Evolutionary conservation across 2,888 invertebrate genomes (phyloP).

Genomic region (Acrobasis suavella): DNA sequence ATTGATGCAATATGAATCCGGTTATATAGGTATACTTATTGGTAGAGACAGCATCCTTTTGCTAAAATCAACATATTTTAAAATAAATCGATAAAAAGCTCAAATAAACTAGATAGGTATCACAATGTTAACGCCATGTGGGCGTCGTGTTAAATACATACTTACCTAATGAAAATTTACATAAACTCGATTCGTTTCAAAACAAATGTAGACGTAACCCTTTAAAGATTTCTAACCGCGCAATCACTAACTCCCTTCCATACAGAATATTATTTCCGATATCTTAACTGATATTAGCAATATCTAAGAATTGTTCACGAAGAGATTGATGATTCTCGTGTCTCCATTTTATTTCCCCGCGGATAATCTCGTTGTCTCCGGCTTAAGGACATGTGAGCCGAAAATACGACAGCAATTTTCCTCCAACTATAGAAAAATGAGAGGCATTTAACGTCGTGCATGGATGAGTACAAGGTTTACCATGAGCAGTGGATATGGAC

Average conservation of each 20-base stretch:
- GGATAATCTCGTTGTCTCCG: constrained; percentile 80
- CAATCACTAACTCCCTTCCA: neutral
- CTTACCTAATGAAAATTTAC: too few species aligned
- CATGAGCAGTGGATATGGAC: constrained; percentile 36
- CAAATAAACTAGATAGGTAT: too few species aligned
- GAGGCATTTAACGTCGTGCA: constrained; percentile 71
- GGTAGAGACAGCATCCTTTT: too few species aligned
- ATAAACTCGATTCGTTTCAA: neutral
- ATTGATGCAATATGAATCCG: too few species aligned
- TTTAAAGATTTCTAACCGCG: neutral
- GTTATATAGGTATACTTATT: too few species aligned
- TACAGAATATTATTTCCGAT: constrained; percentile 16
- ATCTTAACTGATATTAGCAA: constrained; percentile 35
- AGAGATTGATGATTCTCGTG: constrained; percentile 75
- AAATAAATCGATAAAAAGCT: too few species aligned
- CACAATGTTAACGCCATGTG: too few species aligned
- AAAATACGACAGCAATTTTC: constrained; percentile 79
- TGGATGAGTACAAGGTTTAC: constrained; percentile 50
- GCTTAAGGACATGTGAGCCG: constrained; percentile 78
- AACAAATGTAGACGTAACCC: neutral
- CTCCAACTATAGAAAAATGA: constrained; percentile 79
- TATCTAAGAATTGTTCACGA: constrained; percentile 49
- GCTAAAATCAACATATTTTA: too few species aligned
- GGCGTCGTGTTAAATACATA: too few species aligned
- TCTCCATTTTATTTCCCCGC: constrained; percentile 76